Evolutionary conservation across 1,140 invertebrate species (phyloP).

Genomic region (Mizuhopecten yessoensis): DNA sequence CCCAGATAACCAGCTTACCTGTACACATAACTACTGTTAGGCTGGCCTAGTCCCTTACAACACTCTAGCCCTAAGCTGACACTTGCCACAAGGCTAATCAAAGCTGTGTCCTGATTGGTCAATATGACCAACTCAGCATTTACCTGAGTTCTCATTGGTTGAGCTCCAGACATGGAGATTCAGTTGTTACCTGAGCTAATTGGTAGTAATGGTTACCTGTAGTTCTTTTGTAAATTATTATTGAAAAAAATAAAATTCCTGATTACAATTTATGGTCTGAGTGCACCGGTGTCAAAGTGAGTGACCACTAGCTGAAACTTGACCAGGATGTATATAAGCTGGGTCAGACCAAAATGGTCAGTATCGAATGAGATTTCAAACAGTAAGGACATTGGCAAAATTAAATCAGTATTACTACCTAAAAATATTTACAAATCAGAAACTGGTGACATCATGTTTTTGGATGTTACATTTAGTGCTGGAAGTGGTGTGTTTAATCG

Average conservation of each 20-base stretch:
- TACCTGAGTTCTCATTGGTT: conserved; percentile 31
- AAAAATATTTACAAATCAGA: no score
- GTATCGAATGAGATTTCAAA: conserved; percentile 14
- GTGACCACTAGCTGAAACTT: background rate
- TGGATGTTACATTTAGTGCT: background rate
- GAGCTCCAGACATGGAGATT: background rate
- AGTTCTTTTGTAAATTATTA: background rate
- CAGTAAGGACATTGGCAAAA: background rate
- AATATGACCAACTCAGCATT: background rate
- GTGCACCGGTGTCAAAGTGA: background rate
- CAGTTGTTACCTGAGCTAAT: background rate
- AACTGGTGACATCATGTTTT: background rate
- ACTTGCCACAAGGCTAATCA: background rate
- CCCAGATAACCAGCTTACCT: background rate
- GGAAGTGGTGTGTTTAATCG: background rate
- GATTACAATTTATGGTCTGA: conserved; percentile 39
- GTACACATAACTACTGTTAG: conserved; percentile 3
- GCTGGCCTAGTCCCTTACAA: background rate
- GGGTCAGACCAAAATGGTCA: background rate
- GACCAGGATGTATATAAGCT: conserved; percentile 33
- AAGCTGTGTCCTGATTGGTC: background rate
- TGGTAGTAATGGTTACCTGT: background rate
- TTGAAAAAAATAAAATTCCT: background rate
- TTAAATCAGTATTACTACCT: background rate
- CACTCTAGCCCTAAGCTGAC: background rate